These are phyloP conservation scores for Andrena minutula DNA, from an alignment of 2,888 invertebrate genomes.

Conservation along the genomic window DNA sequence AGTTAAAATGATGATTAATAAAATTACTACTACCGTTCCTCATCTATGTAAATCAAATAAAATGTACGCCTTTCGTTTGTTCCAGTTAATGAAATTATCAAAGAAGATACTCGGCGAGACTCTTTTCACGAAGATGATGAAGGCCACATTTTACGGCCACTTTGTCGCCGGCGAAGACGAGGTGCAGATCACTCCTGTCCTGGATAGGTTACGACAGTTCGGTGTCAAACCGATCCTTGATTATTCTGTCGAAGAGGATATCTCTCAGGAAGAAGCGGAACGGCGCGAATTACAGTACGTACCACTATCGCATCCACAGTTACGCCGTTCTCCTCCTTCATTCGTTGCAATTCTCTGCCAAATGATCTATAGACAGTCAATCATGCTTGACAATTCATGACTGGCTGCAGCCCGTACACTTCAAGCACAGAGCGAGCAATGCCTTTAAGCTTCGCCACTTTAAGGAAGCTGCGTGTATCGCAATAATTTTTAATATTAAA, in stretches of 20 bases:
- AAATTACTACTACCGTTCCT: not conserved
- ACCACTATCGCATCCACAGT: not conserved
- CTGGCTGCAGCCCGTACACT: too few relatives aligned
- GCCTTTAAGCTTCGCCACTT: too few relatives aligned
- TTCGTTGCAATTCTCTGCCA: too few relatives aligned
- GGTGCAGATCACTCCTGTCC: slow-evolving; percentile 93
- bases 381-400: too few relatives aligned
- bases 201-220: slow-evolving; percentile 95
- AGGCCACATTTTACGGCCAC: slow-evolving; percentile 98
- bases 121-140: slow-evolving; percentile 94
- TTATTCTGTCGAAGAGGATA: slow-evolving; percentile 99
- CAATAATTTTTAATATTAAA: too few relatives aligned
- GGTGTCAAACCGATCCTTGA: slow-evolving; percentile 99
- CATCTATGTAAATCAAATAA: not conserved
- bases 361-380: too few relatives aligned
- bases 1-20: not conserved
- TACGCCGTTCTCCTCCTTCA: too few relatives aligned
- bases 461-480: too few relatives aligned
- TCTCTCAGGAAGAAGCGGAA: slow-evolving; percentile 96
- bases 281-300: slow-evolving; percentile 97
- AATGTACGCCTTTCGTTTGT: not conserved
- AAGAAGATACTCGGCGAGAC: slow-evolving; percentile 92
- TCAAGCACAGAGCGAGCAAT: too few relatives aligned
- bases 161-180: slow-evolving; percentile 99
- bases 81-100: slow-evolving; percentile 94